Percentiles rank a stretch among this genome's conserved stretches.
These are phyloP conservation scores for Siniperca knerii DNA, from an alignment of 2,113 vertebrate genomes.

Conservation along the genomic window DNA sequence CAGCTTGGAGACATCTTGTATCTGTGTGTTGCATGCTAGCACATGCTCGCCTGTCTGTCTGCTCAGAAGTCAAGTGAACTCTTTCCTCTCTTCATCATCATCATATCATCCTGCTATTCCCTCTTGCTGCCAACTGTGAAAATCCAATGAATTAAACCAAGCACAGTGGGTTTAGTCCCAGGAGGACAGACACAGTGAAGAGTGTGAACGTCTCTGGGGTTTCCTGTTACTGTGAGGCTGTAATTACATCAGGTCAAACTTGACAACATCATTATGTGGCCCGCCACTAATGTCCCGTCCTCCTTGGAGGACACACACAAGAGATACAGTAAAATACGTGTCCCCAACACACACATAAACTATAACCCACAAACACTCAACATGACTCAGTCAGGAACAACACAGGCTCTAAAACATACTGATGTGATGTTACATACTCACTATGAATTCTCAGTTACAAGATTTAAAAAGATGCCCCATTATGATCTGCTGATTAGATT, in stretches of 20 bases:
- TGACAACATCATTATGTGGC: slow-evolving; percentile 43
- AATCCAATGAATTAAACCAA: slow-evolving; percentile 48
- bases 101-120: slow-evolving; percentile 33
- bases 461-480: too few relatives aligned
- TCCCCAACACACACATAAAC: not conserved
- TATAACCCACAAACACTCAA: not conserved
- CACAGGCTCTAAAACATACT: not conserved
- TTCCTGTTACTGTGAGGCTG: slow-evolving; percentile 4
- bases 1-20: slow-evolving; percentile 43
- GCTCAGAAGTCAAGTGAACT: slow-evolving; percentile 15
- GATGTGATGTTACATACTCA: too few relatives aligned
- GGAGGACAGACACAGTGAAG: not conserved
- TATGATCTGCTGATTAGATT: too few relatives aligned
- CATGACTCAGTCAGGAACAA: not conserved
- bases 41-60: slow-evolving; percentile 19
- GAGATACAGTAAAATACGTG: not conserved
- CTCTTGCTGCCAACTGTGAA: slow-evolving; percentile 41
- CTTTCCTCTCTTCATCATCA: slow-evolving; percentile 9
- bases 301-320: not conserved
- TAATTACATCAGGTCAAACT: slow-evolving; percentile 49
- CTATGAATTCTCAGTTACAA: too few relatives aligned
- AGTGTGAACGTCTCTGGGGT: slow-evolving; percentile 22
- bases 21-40: slow-evolving; percentile 18
- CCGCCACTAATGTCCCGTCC: not conserved
- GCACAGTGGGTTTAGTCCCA: slow-evolving; percentile 20